Base-by-base conservation (phyloP, 2,888 invertebrate genomes). In the Endotricha flammealis region DNA sequence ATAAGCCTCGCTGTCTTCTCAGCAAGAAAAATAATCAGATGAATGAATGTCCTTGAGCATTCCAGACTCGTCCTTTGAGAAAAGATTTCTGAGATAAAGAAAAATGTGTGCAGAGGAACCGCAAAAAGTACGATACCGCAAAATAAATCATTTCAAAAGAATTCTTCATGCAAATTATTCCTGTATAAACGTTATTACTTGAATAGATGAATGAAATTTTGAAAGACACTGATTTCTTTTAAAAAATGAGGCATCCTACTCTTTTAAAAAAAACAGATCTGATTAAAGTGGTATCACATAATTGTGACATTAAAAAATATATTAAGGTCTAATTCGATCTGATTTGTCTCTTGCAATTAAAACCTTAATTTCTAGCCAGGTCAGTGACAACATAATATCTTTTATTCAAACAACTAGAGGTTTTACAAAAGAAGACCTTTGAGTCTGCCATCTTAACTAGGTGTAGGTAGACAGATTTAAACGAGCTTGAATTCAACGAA, bases 31-130 rank as follows among this genome's bases (percentile, higher is more conserved):
- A 75, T 73, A 78, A 75, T 77, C 68, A 70, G 68, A 75, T 72
- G 59, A 77, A 76, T 68, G 63, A 78, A 78, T 71, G 65, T 70
- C 69, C 68, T 67, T 63, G 67, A 72, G 71, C 64, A 72, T 72
- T 69, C 64, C 64, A 62, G 65, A 54, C 55, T 62, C 61, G 68
- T 62, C 71, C 72, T 81, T 78, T 79, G 71, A 74, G 65, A 64
- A 62, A 58, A 76, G 65, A 71, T 77, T 71, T 70, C 49, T 50
- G 46, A 70, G 73, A 75, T 73, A 77, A 76, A 72, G 65, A 66
- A 68, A 73, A 73, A 68, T 65, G 62, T 72, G 53, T 64, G 61
- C 56, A 58, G 54, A 54, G 56, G 46, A 50, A 45, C 48, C 53
- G 42, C 46, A 47, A 50, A 64, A 69, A 67, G 62, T 60, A 71